These are phyloP conservation scores for Temnothorax ravouxi DNA, from an alignment of 2,888 invertebrate genomes.

Conservation along the genomic window DNA sequence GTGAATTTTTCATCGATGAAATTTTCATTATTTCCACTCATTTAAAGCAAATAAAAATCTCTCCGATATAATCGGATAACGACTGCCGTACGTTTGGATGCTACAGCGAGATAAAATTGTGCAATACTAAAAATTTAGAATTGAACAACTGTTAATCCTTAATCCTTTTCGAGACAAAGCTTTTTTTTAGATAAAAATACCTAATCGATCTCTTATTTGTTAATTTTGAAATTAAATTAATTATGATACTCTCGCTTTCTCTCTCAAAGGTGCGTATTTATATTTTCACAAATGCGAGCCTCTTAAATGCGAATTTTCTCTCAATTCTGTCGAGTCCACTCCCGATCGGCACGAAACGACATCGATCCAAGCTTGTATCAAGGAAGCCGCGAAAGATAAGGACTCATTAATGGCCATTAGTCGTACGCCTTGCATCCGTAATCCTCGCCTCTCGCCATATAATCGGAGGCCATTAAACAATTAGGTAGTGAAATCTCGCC, in stretches of 20 bases:
- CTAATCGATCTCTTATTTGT: neutral
- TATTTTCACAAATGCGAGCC: neutral
- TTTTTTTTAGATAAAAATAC: neutral
- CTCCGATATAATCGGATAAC: neutral
- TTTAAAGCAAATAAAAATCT: neutral
- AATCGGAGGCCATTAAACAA: slow-evolving; percentile 72
- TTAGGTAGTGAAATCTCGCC: slow-evolving; percentile 65
- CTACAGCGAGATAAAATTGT: neutral
- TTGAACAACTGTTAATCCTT: neutral
- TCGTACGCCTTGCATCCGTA: slow-evolving; percentile 38
- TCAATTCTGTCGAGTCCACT: neutral
- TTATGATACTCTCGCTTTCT: neutral
- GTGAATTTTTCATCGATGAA: neutral
- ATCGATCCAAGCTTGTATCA: slow-evolving; percentile 35
- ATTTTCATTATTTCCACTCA: neutral
- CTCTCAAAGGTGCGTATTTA: neutral
- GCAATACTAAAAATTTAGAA: neutral
- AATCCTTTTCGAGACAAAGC: too few relatives aligned
- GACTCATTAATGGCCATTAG: slow-evolving; percentile 60
- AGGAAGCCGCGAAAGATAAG: slow-evolving; percentile 36
- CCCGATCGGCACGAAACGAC: neutral
- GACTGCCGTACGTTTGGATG: neutral
- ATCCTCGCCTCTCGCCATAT: slow-evolving; percentile 28
- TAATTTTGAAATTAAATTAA: slow-evolving; percentile 2
- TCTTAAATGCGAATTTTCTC: slow-evolving; percentile 25